A percentile compares a stretch with the other conserved stretches of the same genome.
These are phyloP conservation scores for Temnothorax curvispinosus DNA, from an alignment of 1,140 invertebrate genomes.

Conservation along the genomic window DNA sequence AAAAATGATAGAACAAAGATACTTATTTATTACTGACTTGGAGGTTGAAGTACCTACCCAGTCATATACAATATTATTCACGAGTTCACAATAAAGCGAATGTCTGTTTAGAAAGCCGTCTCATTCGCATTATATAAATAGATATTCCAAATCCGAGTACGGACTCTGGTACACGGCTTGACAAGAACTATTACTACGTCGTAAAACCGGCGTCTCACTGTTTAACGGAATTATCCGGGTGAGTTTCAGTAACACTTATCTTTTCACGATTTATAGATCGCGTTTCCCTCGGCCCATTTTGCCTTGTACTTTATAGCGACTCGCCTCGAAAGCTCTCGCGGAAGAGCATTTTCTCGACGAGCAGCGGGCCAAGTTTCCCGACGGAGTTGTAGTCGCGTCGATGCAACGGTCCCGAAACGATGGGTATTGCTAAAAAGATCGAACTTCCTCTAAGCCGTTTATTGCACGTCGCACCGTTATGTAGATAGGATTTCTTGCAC, in stretches of 20 bases:
- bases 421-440: constrained; percentile 14
- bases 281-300: not conserved
- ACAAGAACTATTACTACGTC: not conserved
- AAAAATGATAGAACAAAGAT: not conserved
- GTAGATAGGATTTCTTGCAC: constrained; percentile 16
- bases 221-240: constrained; percentile 35
- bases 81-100: not conserved
- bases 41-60: not conserved
- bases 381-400: not conserved
- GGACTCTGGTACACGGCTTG: not conserved
- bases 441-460: constrained; percentile 57
- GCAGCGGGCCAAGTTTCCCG: constrained; percentile 1
- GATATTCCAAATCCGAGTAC: not conserved
- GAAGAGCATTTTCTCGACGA: not conserved
- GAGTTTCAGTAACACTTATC: constrained; percentile 24
- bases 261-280: constrained; percentile 24
- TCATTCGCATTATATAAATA: not conserved
- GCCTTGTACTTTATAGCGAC: constrained; percentile 7
- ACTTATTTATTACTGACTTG: not conserved
- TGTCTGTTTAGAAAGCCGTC: not conserved
- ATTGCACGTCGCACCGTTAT: constrained; percentile 32
- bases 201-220: constrained; percentile 30
- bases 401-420: not conserved
- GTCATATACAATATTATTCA: not conserved
- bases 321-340: constrained; percentile 2